Conservation (phyloP, 2,797 vertebrate genomes). For the Mareca strepera region DNA sequence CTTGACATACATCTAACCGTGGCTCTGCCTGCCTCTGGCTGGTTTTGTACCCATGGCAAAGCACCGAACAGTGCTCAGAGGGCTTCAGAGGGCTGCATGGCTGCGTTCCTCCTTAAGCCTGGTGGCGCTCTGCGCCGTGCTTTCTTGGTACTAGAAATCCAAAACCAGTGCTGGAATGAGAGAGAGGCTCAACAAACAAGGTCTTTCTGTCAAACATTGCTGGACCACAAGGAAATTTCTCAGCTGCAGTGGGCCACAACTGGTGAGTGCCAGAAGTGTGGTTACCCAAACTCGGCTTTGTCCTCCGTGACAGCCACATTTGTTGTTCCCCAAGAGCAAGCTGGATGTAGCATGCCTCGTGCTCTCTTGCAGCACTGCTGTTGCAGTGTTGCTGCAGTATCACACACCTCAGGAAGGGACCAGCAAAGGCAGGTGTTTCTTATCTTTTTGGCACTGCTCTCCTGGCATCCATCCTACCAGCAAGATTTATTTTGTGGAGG, state of each 20-base stretch:
- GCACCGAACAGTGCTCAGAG: background rate
- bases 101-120: background rate
- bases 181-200: background rate
- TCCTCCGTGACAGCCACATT: background rate
- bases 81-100: background rate
- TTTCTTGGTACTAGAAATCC: background rate
- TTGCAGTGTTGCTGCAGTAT: background rate
- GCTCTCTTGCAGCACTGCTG: fast-evolving
- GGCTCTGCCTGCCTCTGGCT: background rate
- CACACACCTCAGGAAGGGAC: background rate
- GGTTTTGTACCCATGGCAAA: background rate
- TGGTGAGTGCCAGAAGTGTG: background rate
- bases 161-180: background rate
- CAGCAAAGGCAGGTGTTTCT: background rate
- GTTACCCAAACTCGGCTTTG: background rate
- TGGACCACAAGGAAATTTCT: background rate
- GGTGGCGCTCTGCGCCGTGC: background rate
- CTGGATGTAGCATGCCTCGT: background rate
- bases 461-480: background rate
- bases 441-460: background rate
- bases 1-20: background rate
- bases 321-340: background rate
- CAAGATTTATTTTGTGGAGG: background rate
- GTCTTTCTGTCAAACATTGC: background rate
- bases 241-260: background rate